A percentile compares a stretch with the other conserved stretches of the same genome.
These are phyloP conservation scores for Schizaphis graminum DNA, from an alignment of 2,888 invertebrate species.

Conservation along the genomic window DNA sequence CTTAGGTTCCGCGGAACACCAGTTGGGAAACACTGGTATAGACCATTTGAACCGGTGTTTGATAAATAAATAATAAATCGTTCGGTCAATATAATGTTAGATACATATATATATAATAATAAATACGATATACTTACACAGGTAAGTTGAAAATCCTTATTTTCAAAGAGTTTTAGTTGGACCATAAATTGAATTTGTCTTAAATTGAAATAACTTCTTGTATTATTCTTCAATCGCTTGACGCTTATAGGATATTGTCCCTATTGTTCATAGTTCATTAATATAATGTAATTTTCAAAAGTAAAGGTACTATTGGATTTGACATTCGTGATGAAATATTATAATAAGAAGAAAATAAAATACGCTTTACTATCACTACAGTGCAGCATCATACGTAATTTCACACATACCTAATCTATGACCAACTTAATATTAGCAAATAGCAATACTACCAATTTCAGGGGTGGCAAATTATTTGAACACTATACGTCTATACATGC, in stretches of 20 bases:
- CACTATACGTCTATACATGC: no score
- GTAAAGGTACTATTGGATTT: neutral
- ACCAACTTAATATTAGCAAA: no score
- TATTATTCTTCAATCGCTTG: neutral
- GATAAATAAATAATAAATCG: neutral
- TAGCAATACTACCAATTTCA: no score
- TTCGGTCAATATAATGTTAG: neutral
- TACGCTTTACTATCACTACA: neutral
- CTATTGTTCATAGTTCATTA: constrained; percentile 24
- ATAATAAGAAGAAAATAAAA: neutral
- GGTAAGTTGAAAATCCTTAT: neutral
- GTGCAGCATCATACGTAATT: neutral
- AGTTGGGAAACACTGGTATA: no score
- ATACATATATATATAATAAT: neutral
- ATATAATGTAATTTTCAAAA: neutral
- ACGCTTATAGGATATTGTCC: neutral
- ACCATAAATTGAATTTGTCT: neutral
- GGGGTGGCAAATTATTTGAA: no score
- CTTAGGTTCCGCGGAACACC: no score
- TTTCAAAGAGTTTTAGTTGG: neutral
- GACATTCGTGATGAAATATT: neutral
- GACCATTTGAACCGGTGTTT: neutral
- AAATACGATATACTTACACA: neutral
- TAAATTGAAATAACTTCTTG: neutral
- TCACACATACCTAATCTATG: neutral